Percentiles rank a stretch among this genome's conserved stretches.
Conservation (phyloP, 2,797 vertebrate genomes). For the Discoglossus pictus region DNA sequence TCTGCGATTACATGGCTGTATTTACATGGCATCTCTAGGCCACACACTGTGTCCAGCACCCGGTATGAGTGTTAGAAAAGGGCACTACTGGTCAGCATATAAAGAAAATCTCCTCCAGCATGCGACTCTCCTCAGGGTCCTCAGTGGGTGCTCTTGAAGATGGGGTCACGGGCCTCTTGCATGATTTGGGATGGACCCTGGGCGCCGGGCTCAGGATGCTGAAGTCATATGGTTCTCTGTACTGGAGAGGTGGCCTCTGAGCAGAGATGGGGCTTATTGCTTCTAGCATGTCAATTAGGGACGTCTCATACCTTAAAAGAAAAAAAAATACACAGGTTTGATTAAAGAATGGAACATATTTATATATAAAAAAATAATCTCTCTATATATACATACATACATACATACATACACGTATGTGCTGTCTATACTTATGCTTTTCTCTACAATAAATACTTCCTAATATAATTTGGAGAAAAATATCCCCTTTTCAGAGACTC, state of each 20-base stretch:
- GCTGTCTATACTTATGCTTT: too few relatives aligned
- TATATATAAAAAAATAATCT: too few relatives aligned
- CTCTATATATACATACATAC: too few relatives aligned
- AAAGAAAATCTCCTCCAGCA: conserved; percentile 95
- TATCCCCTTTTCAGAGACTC: too few relatives aligned
- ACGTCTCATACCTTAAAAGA: conserved; percentile 74
- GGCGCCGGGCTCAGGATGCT: conserved; percentile 2
- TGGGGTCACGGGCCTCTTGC: conserved; percentile 46
- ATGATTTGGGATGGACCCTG: not conserved
- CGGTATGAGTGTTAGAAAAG: too few relatives aligned
- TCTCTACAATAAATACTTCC: too few relatives aligned
- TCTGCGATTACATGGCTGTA: too few relatives aligned
- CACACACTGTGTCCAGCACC: too few relatives aligned
- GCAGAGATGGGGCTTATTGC: conserved; percentile 72
- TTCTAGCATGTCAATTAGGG: conserved; percentile 80
- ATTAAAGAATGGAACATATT: too few relatives aligned
- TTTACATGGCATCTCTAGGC: too few relatives aligned
- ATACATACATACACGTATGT: too few relatives aligned
- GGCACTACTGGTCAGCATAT: conserved; percentile 80
- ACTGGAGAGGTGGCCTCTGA: conserved; percentile 34
- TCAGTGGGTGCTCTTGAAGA: conserved; percentile 60
- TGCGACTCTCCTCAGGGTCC: conserved; percentile 85
- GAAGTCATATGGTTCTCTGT: conserved; percentile 33
- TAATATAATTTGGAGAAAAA: too few relatives aligned
- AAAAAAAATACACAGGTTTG: not conserved